These are phyloP conservation scores for Ammodramus savannarum DNA, from an alignment of 2,113 vertebrate species.

Conservation along the genomic window DNA sequence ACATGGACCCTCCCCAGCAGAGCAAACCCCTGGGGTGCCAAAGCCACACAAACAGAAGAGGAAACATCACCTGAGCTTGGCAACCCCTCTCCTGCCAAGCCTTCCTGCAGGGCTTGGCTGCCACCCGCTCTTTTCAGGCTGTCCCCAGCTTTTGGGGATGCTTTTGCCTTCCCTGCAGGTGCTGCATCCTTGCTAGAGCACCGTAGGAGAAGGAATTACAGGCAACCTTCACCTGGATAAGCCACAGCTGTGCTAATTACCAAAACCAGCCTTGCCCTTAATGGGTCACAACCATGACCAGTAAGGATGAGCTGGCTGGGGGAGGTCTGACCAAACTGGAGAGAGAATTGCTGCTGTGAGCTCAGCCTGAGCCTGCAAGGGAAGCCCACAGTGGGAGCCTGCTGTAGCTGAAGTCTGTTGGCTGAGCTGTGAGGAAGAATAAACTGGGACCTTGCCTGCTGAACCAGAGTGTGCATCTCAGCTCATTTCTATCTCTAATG, in stretches of 20 bases:
- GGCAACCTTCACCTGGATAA: neutral
- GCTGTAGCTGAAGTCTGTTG: neutral
- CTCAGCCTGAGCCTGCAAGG: neutral
- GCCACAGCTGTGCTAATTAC: neutral
- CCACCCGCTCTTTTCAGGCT: neutral
- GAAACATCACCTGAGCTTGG: neutral
- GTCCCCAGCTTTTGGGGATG: neutral
- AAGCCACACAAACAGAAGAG: neutral
- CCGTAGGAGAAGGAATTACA: neutral
- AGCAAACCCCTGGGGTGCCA: too few species aligned
- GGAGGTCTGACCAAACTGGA: neutral
- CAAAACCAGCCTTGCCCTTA: neutral
- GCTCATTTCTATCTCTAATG: neutral
- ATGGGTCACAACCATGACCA: neutral
- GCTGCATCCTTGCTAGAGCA: neutral
- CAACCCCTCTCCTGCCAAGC: neutral
- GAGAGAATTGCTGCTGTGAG: neutral
- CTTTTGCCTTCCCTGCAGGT: neutral
- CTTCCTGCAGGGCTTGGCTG: neutral
- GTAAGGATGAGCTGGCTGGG: neutral
- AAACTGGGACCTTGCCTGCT: neutral
- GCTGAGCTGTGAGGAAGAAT: neutral
- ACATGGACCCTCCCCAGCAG: neutral
- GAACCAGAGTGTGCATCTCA: accelerated
- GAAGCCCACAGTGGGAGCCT: neutral